Percentiles rank a stretch among this genome's conserved stretches.
Evolutionary conservation across 1,140 invertebrate species (phyloP).

Genomic region (Planococcus citri): DNA sequence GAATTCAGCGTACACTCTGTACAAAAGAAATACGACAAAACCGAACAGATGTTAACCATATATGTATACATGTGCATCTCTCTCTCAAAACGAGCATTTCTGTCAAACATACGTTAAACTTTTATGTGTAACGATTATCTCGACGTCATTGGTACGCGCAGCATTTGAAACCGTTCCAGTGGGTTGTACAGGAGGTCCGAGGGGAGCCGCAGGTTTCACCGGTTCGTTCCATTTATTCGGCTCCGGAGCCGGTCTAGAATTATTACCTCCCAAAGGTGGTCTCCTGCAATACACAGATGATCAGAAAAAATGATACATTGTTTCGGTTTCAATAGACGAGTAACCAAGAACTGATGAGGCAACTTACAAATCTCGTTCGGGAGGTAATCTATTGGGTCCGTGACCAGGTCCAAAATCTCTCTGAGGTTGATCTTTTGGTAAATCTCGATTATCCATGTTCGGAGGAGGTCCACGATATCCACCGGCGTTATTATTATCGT

Average conservation of each 20-base stretch:
- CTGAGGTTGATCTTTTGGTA: not conserved
- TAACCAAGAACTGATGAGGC: not conserved
- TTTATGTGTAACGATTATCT: conserved; percentile 73
- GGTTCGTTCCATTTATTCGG: not conserved
- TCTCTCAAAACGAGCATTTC: not conserved
- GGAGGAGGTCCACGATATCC: not conserved
- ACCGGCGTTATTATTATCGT: not conserved
- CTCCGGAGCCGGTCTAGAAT: not conserved
- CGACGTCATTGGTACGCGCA: conserved; percentile 55
- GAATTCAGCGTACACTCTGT: conserved; percentile 75
- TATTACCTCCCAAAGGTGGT: not conserved
- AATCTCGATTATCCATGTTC: not conserved
- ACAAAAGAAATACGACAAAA: conserved; percentile 27
- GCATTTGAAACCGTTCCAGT: conserved; percentile 37
- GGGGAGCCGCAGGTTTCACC: not conserved
- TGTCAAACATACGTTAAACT: conserved; percentile 52
- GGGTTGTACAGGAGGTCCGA: not conserved
- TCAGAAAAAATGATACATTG: not conserved
- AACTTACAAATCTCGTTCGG: not conserved
- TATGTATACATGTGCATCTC: too few species aligned
- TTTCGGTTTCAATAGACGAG: not conserved
- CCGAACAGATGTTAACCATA: too few species aligned
- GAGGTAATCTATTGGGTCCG: not conserved
- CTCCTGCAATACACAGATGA: too few species aligned
- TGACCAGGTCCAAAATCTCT: not conserved